Evolutionary conservation across 2,888 invertebrate genomes (phyloP).

Genomic region (Diplolepis rosae): DNA sequence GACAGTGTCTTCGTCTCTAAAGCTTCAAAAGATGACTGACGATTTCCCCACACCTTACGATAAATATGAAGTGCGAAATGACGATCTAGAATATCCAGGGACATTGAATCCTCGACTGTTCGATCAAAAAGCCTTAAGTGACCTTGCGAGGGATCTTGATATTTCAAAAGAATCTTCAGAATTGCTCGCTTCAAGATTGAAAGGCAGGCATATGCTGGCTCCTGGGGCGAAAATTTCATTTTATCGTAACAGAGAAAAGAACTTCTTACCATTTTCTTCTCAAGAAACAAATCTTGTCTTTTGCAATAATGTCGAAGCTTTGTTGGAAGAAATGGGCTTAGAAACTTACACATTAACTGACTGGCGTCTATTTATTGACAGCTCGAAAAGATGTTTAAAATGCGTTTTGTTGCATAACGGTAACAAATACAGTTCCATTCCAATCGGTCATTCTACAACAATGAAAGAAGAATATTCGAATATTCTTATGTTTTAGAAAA

Average conservation of each 20-base stretch:
- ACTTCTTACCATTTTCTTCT: not conserved
- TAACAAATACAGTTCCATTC: slow-evolving; percentile 23
- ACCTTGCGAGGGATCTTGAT: too few relatives aligned
- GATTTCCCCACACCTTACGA: too few relatives aligned
- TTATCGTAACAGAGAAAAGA: slow-evolving; percentile 11
- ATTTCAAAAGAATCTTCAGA: slow-evolving; percentile 29
- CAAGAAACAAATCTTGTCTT: slow-evolving; percentile 17
- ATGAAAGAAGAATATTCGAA: slow-evolving; percentile 23
- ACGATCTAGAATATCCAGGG: too few relatives aligned
- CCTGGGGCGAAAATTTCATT: slow-evolving; percentile 8
- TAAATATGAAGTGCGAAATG: too few relatives aligned
- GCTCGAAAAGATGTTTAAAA: slow-evolving; percentile 22
- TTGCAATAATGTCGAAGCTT: slow-evolving; percentile 21
- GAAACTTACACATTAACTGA: slow-evolving; percentile 3
- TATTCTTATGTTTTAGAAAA: slow-evolving; percentile 3
- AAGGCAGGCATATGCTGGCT: slow-evolving; percentile 1
- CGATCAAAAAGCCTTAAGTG: too few relatives aligned
- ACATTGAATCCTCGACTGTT: too few relatives aligned
- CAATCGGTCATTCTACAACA: slow-evolving; percentile 3
- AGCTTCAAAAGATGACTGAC: too few relatives aligned
- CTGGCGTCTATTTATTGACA: slow-evolving; percentile 34
- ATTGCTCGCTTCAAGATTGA: slow-evolving; percentile 29
- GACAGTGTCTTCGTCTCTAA: not conserved
- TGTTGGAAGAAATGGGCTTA: slow-evolving; percentile 5
- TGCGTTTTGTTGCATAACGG: slow-evolving; percentile 26